Evolutionary conservation across 2,113 vertebrate genomes (phyloP), one percentile per base, ranked within the genome.

Genomic region (Calidris pugnax): DNA sequence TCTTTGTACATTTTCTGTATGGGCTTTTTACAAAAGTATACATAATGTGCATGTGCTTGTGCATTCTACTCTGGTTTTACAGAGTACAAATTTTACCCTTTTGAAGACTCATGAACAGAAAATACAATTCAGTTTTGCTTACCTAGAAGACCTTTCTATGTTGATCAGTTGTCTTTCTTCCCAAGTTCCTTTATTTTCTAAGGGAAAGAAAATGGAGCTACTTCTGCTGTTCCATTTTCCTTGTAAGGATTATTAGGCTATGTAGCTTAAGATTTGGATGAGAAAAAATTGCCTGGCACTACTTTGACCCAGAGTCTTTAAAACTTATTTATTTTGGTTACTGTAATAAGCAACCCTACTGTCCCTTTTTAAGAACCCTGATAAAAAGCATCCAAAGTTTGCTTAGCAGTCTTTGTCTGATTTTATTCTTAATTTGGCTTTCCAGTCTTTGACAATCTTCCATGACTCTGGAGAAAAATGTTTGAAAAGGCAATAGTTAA

Each of bases 391-490:
- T 15, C 3, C 13, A 33, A 74, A 81, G 4, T 27, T 78, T 86
- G 26, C n/a, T 87, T 80, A 68, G 14, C 47, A 19, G 26, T 50
- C 27, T 82, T 87, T 71, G 14, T 43, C 48, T 73, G 27, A 64
- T 91, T 94, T 93, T 80, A n/a, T 75, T 87, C 68, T 88, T 85
- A 79, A 63, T 90, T 88, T 92, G 59, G 5, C 63, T 94, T 76
- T 83, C 18, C 35, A 39, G 50, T 88, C 51, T 90, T 86, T 88
- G 80, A 43, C 39, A 84, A 15, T 84, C 27, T 90, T 87, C 30
- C 17, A 7, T 75, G 59, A 41, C 90, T 90, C 86, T 72, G 57
- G 84, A 94, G 76, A 13, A 80, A 84, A 67, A 48, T 22, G 37
- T 64, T 62, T 92, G 51, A 68, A 95, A 83, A 90, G 32, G 43